phyloP scores from a whole-genome alignment of 2,888 invertebrate species.

The Matsumyia berberina region DNA sequence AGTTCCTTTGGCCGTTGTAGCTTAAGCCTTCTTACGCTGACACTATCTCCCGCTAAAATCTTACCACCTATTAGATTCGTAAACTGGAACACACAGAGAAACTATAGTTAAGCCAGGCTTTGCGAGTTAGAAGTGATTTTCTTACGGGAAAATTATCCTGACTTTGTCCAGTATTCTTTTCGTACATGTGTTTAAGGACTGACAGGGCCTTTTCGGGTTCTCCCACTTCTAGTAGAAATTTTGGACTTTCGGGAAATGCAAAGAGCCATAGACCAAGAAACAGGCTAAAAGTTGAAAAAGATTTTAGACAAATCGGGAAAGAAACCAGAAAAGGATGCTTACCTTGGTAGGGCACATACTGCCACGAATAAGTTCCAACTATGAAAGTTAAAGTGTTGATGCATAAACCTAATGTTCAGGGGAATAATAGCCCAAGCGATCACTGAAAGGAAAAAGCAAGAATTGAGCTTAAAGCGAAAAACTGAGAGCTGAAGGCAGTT shows the following conservation, averaged over 20 bases:
- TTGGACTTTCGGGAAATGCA: conserved; percentile 92
- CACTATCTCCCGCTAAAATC: conserved; percentile 57
- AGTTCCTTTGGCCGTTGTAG: conserved; percentile 90
- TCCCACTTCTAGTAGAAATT: conserved; percentile 92
- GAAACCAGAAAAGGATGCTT: conserved; percentile 30
- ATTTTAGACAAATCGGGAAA: neutral
- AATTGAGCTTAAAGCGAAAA: neutral
- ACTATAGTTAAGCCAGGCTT: neutral
- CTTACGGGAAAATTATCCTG: conserved; percentile 89
- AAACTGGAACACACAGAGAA: conserved; percentile 85
- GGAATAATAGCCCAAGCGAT: conserved; percentile 93
- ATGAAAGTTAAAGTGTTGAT: conserved; percentile 88
- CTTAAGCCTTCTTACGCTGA: conserved; percentile 88
- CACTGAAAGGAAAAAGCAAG: conserved; percentile 85
- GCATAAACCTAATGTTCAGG: conserved; percentile 87
- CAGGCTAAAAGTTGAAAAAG: conserved; percentile 77
- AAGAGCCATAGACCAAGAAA: conserved; percentile 87
- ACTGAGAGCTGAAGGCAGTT: no score
- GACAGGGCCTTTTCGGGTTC: conserved; percentile 90
- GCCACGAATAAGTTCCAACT: conserved; percentile 93
- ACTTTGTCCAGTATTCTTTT: conserved; percentile 89
- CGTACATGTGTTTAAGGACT: conserved; percentile 89
- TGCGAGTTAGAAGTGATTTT: conserved; percentile 1
- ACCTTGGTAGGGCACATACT: conserved; percentile 89
- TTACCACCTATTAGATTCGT: conserved; percentile 89